These are phyloP conservation scores for Amblyraja radiata DNA, from an alignment of 2,797 vertebrate genomes.

Conservation along the genomic window DNA sequence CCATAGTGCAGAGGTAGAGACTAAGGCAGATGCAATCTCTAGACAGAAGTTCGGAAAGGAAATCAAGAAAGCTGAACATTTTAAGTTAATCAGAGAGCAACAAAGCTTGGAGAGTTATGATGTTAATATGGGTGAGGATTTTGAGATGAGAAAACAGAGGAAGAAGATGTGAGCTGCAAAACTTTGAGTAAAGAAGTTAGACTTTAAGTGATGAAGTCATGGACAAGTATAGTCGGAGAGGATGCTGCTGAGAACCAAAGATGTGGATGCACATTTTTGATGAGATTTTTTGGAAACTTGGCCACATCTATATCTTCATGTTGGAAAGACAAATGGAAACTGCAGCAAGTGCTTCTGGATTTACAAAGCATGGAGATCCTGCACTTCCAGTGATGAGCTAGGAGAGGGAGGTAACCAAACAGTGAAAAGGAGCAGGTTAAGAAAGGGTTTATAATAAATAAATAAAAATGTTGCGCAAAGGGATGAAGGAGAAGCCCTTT, in stretches of 20 bases:
- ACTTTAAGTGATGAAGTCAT: too few species aligned
- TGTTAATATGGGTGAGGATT: too few species aligned
- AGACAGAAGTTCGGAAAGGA: too few species aligned
- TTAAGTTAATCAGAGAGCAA: too few species aligned
- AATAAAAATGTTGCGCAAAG: background rate
- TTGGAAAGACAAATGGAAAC: background rate
- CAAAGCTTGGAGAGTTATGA: too few species aligned
- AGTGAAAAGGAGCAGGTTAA: background rate
- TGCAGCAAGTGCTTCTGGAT: background rate
- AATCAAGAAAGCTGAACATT: too few species aligned
- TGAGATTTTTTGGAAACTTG: background rate
- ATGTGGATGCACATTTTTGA: background rate
- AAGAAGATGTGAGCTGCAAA: too few species aligned
- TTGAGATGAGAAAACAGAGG: too few species aligned
- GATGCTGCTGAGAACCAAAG: background rate
- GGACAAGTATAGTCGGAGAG: too few species aligned
- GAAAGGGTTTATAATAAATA: background rate
- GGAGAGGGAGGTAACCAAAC: background rate
- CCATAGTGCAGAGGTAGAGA: too few species aligned
- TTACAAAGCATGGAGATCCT: background rate
- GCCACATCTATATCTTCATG: background rate
- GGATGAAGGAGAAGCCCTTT: background rate
- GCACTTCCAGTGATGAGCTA: background rate
- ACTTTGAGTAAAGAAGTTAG: too few species aligned
- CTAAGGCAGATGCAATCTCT: too few species aligned